Conservation (phyloP, 2,113 vertebrate genomes). For the Zosterops pallidus region DNA sequence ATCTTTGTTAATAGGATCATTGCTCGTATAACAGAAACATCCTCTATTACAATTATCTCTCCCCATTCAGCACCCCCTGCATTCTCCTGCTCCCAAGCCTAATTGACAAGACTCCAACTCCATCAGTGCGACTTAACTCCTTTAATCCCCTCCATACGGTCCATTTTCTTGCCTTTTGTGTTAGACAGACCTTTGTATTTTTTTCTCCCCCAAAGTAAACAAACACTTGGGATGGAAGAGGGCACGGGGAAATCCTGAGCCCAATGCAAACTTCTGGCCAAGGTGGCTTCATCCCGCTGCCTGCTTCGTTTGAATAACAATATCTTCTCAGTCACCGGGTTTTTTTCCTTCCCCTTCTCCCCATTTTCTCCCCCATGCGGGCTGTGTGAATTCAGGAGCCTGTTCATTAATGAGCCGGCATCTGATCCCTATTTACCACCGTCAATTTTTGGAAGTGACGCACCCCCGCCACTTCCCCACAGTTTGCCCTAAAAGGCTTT, state of each 20-base stretch:
- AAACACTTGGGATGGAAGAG: background rate
- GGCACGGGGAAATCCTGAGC: background rate
- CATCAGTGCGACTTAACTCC: slow-evolving; percentile 6
- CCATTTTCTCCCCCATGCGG: background rate
- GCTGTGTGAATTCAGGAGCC: slow-evolving; percentile 73
- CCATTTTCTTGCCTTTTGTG: slow-evolving; percentile 36
- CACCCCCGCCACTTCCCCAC: slow-evolving; percentile 76
- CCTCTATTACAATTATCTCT: background rate
- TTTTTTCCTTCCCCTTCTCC: background rate
- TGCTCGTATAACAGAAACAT: background rate
- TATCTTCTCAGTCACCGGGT: background rate
- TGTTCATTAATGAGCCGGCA: slow-evolving; percentile 70
- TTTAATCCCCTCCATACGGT: slow-evolving; percentile 33
- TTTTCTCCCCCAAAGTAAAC: background rate
- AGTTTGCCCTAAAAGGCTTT: slow-evolving; percentile 75
- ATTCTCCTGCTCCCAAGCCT: background rate
- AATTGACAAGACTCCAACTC: background rate
- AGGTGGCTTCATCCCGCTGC: slow-evolving; percentile 68
- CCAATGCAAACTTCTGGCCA: background rate
- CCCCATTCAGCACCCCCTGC: background rate
- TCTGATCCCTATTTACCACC: slow-evolving; percentile 78
- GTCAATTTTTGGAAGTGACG: slow-evolving; percentile 72
- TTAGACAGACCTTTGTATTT: background rate
- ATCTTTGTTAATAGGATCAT: background rate
- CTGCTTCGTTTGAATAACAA: slow-evolving; percentile 55